Evolutionary conservation across 2,888 invertebrate species (phyloP).

Genomic region (Caenorhabditis sp.): DNA sequence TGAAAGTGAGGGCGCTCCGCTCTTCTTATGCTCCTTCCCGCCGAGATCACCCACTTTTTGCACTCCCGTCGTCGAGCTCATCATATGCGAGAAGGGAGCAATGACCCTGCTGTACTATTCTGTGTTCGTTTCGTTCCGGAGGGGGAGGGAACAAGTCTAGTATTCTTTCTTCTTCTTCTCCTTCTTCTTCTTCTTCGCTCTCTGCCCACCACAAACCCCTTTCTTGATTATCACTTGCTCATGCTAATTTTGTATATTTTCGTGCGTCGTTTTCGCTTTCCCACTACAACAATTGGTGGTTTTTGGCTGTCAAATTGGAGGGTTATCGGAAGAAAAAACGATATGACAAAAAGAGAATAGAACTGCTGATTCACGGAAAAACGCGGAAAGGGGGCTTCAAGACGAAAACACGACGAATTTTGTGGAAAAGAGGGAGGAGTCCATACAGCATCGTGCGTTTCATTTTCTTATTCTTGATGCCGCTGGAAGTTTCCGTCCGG

Average conservation of each 20-base stretch:
- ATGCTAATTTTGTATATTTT: constrained; percentile 15
- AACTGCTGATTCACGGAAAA: not conserved
- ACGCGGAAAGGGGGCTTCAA: not conserved
- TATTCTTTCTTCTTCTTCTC: too few relatives aligned
- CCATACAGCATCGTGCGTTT: not conserved
- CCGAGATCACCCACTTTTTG: constrained; percentile 29
- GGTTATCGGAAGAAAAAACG: constrained; percentile 15
- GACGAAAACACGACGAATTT: constrained; percentile 6
- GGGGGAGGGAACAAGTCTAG: too few relatives aligned
- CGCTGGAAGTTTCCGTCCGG: too few relatives aligned
- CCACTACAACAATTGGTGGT: constrained; percentile 39
- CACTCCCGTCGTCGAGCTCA: constrained; percentile 19
- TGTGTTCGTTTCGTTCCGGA: too few relatives aligned
- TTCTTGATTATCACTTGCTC: constrained; percentile 5
- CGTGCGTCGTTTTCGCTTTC: not conserved
- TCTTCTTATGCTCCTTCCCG: not conserved
- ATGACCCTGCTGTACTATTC: constrained; percentile 25
- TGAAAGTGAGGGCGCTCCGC: constrained; percentile 12
- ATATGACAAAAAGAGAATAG: constrained; percentile 4
- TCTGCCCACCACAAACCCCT: not conserved
- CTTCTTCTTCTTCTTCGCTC: not conserved
- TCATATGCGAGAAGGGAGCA: constrained; percentile 15
- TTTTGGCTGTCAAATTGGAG: constrained; percentile 27
- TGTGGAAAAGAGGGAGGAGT: not conserved
- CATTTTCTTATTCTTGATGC: too few relatives aligned